Evolutionary conservation across 2,888 invertebrate species (phyloP).

Genomic region (Eristalis arbustorum): DNA sequence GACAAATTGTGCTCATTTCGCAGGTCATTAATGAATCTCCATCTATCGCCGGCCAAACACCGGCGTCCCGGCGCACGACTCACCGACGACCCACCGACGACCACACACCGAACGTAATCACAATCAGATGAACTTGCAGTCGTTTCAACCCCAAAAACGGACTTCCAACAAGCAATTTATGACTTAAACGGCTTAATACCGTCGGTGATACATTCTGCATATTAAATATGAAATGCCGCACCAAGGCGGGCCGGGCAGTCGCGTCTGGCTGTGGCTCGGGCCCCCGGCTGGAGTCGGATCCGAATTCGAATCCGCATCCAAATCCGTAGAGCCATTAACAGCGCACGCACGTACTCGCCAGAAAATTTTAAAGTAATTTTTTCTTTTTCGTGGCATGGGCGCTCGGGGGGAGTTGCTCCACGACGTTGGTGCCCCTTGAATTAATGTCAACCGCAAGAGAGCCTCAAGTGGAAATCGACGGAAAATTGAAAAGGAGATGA

Average conservation of each 20-base stretch:
- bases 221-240: slow-evolving; percentile 62
- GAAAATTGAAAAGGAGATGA: slow-evolving; percentile 55
- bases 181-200: slow-evolving; percentile 64
- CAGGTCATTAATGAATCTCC: not conserved
- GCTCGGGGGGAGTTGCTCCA: too few relatives aligned
- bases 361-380: slow-evolving; percentile 69
- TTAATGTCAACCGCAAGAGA: slow-evolving; percentile 65
- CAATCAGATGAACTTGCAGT: slow-evolving; percentile 44
- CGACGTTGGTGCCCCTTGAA: slow-evolving; percentile 19
- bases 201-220: slow-evolving; percentile 60
- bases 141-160: slow-evolving; percentile 53
- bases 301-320: slow-evolving; percentile 46
- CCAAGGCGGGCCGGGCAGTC: slow-evolving; percentile 11
- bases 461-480: slow-evolving; percentile 60
- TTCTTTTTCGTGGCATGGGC: slow-evolving; percentile 10
- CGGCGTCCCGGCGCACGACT: slow-evolving; percentile 5
- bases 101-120: slow-evolving; percentile 9
- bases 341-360: slow-evolving; percentile 68
- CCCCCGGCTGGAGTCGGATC: slow-evolving; percentile 33
- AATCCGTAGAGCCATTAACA: slow-evolving; percentile 65
- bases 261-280: not conserved
- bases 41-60: not conserved
- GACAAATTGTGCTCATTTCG: not conserved
- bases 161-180: slow-evolving; percentile 60
- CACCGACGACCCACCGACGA: not conserved